Evolutionary conservation across 2,888 invertebrate species (phyloP), one percentile per base, ranked within the genome.

Genomic region (Leucophenga maculata): DNA sequence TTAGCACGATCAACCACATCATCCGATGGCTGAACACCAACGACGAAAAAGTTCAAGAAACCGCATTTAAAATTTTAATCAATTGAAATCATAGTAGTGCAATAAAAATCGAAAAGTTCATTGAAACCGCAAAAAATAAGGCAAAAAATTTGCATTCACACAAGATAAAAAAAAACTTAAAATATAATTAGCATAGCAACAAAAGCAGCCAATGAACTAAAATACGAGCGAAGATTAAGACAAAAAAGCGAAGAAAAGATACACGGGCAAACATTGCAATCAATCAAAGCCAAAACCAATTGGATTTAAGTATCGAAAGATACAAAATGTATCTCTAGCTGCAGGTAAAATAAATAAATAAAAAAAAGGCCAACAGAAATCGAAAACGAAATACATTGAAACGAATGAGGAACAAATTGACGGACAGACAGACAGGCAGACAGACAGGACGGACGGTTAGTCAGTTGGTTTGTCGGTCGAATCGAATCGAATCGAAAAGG

Each of bases 401-500:
- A 62, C 31, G 44, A 46, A 46, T 11, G 13, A 50, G 50, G 16
- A 1, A 50, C 16, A n/a, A 50, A 64, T 8, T 22, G 9, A 20
- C 46, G 8, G 18, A 59, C 32, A 3, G 32, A 32, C 59, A 32
- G 32, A 59, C 32, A 31, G 18, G 32, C 32, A 3, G 32, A 32
- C 59, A 32, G 32, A 59, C 32, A 31, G n/a, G 31, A 22, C 59
- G n/a, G 32, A 32, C 14, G 16, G 31, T 26, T 22, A 26, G n/a
- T 14, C 39, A 16, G 39, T 18, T 16, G 39, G 11, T 39, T 16
- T 16, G 18, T 50, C 50, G 50, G 18, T 16, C 18, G 50, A 50
- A 50, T n/a, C 50, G 50, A 50, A 50, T 16, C 16, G 46, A 46
- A 62, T 55, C 44, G 62, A 72, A 70, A 68, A 76, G 77, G 77